Conservation (phyloP, 1,140 invertebrate genomes). For the Drosophila bocqueti region DNA sequence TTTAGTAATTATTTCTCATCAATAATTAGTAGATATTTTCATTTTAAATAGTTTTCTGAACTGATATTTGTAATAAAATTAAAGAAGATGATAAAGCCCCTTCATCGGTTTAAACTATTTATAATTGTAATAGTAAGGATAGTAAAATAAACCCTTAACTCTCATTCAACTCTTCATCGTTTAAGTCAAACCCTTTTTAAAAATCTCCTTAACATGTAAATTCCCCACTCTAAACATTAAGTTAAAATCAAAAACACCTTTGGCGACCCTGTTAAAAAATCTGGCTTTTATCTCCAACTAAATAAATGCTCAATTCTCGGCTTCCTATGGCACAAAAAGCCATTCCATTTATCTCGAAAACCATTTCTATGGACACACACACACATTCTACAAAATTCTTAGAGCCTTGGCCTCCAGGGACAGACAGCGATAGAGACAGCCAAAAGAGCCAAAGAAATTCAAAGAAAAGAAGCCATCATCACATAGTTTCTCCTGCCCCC, state of each 20-base stretch:
- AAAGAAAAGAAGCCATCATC: slow-evolving; percentile 47
- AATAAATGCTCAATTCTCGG: slow-evolving; percentile 11
- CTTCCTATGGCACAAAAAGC: slow-evolving; percentile 20
- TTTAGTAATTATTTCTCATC: no score
- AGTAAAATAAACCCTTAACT: no score
- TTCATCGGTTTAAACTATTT: no score
- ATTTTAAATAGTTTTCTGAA: no score
- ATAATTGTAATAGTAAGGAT: no score
- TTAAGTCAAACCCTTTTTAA: not conserved
- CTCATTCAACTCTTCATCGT: not conserved
- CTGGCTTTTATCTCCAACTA: slow-evolving; percentile 10
- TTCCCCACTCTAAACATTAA: not conserved
- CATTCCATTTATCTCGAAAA: slow-evolving; percentile 40
- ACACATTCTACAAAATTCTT: not conserved
- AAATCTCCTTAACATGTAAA: not conserved
- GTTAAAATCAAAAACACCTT: not conserved
- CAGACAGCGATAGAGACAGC: slow-evolving; percentile 9
- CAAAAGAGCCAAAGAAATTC: slow-evolving; percentile 4
- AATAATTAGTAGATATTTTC: no score
- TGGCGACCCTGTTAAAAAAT: slow-evolving; percentile 2
- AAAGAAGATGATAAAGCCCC: no score
- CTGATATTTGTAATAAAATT: not conserved
- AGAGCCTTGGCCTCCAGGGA: slow-evolving; percentile 38
- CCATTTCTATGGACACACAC: slow-evolving; percentile 12
- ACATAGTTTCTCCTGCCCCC: slow-evolving; percentile 17